These are phyloP conservation scores for Oppia nitens DNA, from an alignment of 1,140 invertebrate genomes.

Conservation along the genomic window DNA sequence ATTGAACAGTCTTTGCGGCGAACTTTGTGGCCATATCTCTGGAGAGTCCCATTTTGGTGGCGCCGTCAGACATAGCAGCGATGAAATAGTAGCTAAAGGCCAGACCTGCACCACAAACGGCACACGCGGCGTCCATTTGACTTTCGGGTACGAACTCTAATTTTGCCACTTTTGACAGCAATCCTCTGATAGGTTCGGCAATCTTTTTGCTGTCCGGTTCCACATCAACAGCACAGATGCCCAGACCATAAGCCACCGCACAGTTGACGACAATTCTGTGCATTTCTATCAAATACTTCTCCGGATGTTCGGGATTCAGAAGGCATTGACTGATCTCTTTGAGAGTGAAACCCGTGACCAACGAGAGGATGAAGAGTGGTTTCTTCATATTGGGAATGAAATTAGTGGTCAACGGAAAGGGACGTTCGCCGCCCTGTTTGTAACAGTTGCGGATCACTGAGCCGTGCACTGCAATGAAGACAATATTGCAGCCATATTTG, in stretches of 20 bases:
- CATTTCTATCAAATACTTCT: constrained; percentile 15
- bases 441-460: constrained; percentile 12
- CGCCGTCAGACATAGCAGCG: constrained; percentile 38
- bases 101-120: constrained; percentile 14
- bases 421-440: constrained; percentile 14
- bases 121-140: constrained; percentile 17
- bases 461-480: constrained; percentile 17
- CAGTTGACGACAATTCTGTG: constrained; percentile 19
- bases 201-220: constrained; percentile 17
- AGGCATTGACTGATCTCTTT: constrained; percentile 10
- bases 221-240: constrained; percentile 16
- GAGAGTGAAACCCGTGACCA: constrained; percentile 8
- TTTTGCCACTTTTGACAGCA: constrained; percentile 14
- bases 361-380: constrained; percentile 12
- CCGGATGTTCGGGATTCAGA: constrained; percentile 18
- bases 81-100: constrained; percentile 13
- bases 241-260: constrained; percentile 17
- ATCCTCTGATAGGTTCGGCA: constrained; percentile 6
- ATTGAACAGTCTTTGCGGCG: constrained; percentile 31
- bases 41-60: constrained; percentile 41
- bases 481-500: constrained; percentile 16
- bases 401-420: constrained; percentile 11
- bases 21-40: constrained; percentile 36
- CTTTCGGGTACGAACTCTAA: constrained; percentile 14
- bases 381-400: constrained; percentile 14